Base-by-base conservation (phyloP, 2,888 invertebrate genomes). In the Cataglyphis altisquamis region DNA sequence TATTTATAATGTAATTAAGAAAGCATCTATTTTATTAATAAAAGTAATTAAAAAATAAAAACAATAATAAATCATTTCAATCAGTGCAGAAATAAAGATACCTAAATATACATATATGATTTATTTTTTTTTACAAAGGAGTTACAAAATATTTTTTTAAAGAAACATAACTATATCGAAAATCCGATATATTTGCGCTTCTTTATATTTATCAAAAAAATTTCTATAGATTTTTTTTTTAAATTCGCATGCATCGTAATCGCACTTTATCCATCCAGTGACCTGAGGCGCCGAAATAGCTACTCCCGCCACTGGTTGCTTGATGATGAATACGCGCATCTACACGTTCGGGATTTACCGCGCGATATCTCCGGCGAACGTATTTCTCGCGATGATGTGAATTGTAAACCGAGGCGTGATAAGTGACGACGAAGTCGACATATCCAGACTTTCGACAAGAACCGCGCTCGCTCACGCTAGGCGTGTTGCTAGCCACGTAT, bases 401-500 rank as follows among this genome's bases (percentile, higher is more conserved):
- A 78, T 70, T 70, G 78, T 60, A 45, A 78, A 60, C 78, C 70
- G 70, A 39, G 41, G 70, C 21, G 78, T 60, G 78, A 78, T 78
- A 78, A 78, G 78, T 70, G 60, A 70, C 36, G 57, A 32, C 78
- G 41, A 8, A 29, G 57, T 15, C 77, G 70, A 78, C 60, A 70
- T 70, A 60, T 1, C 32, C 41, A n/a, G 70, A 36, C 78, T 70
- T 78, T 60, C 18, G 78, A 55, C 78, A 70, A 70, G 68, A 78
- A 78, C 45, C 9, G 45, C 70, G 70, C 45, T 77, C 75, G n/a
- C 68, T 78, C 41, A 57, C 68, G 60, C 45, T 70, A 70, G 60
- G 45, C 70, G 78, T 72, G 78, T 78, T 78, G 78, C 78, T 60
- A 70, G 72, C 78, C 70, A 45, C 78, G 60, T 45, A 48, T 78